Base-by-base conservation (phyloP, 2,797 vertebrate species). In the Aythya fuligula region DNA sequence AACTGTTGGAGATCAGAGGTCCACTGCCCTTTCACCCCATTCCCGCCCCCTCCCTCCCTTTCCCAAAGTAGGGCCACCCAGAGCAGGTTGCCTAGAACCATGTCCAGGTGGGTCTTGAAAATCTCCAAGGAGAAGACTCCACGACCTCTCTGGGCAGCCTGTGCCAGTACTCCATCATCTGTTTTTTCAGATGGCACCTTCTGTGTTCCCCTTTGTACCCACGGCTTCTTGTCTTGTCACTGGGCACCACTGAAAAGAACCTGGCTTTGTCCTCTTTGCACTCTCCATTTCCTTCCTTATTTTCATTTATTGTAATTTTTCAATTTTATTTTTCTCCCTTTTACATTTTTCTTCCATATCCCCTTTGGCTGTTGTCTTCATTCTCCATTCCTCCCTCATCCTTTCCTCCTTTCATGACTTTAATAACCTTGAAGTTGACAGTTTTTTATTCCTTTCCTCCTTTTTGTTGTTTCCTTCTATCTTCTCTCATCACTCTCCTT, bases 401-500 rank as follows among this genome's bases (percentile, higher is more conserved):
- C 36, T 45, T 74, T 90, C 49, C 25, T 93, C 28, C 25, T 85
- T 89, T 89, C 67, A 74, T 24, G 28, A 60, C 64, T 71, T 67
- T 85, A 80, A 93, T 72, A 94, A 93, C 53, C 64, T 82, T 71
- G 61, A 87, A 85, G 32, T 60, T 0, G 0, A 77, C 10, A 38
- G 20, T 85, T 83, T 56, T 89, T 86, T 93, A 74, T 89, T 92
- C 49, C 45, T 79, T 85, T 83, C 43, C 19, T 57, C 53, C n/a
- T 57, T 60, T 87, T 70, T 83, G 61, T 45, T 93, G n/a, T 65
- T 86, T 93, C 58, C 71, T 57, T 60, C 60, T 54, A 25, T 51
- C 39, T 71, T 80, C 38, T 80, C 89, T 92, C 69, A 89, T 87
- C 86, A 83, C 32, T 12, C 24, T 87, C 71, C 76, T 86, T 76